Conservation (phyloP, 1,140 invertebrate genomes). For the Brachionus manjavacas region DNA sequence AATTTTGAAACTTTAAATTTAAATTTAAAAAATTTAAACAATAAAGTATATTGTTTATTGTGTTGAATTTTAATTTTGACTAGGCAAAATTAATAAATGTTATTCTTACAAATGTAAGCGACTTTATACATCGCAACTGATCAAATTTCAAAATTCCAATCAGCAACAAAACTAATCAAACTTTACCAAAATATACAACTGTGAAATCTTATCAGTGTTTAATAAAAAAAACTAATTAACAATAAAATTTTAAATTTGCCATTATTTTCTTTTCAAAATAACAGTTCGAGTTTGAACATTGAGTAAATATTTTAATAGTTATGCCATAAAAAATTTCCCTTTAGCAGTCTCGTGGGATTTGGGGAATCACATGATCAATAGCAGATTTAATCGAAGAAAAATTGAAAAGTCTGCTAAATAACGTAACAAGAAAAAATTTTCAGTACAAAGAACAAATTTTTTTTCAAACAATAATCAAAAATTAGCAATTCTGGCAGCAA, state of each 20-base stretch:
- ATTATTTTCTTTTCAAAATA: neutral
- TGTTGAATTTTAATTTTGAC: neutral
- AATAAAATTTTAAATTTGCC: neutral
- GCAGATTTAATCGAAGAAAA: neutral
- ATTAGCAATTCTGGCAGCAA: neutral
- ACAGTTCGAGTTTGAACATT: neutral
- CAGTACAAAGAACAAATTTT: neutral
- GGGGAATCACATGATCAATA: neutral
- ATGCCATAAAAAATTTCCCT: neutral
- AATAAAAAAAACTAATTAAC: neutral
- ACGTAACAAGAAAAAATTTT: neutral
- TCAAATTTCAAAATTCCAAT: neutral
- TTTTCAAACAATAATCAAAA: neutral
- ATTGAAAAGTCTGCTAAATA: neutral
- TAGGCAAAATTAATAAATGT: neutral
- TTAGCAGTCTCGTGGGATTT: neutral
- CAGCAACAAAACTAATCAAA: neutral
- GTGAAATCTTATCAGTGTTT: neutral
- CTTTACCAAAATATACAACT: neutral
- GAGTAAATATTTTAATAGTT: neutral
- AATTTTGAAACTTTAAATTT: conserved; percentile 2
- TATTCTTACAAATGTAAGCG: neutral
- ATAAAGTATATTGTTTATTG: neutral
- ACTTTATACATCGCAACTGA: neutral
- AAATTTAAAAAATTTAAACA: neutral